Evolutionary conservation across 2,888 invertebrate species (phyloP), one percentile per base, ranked within the genome.

Genomic region (Petrolisthes cinctipes): DNA sequence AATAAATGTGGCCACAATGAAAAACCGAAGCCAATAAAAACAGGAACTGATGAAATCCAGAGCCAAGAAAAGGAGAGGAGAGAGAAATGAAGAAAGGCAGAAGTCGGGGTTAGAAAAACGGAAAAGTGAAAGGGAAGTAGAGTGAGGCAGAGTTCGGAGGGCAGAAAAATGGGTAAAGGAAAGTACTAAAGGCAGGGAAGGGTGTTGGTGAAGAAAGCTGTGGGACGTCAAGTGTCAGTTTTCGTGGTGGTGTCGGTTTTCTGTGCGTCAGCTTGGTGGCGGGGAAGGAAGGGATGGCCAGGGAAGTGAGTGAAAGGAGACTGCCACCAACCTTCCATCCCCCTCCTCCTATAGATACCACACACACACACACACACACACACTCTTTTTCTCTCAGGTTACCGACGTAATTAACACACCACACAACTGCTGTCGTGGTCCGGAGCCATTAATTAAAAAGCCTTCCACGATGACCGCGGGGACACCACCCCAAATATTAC

Each of bases 251-350:
- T 71, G 20, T 71, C 71, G 71, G 17, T 20, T 71, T 71, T 71
- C 71, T 17, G 6, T n/a, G 71, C 71, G 71, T 71, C 71, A 71
- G 71, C 71, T n/a, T 71, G 71, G 71, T 71, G 20, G 71, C 71
- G 56, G 17, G 81, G 57, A 61, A 14, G 37, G 37, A 66, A n/a
- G 57, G 57, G 7, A 17, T 23, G 81, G 14, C 61, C 11, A 37
- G 5, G 81, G 53, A 66, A 37, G 76, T 37, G 7, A 76, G 76
- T 37, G 76, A 71, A 20, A 71, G 71, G 37, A 37, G 37, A 37
- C 37, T 37, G 37, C 37, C 37, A 37, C 37, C 37, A 37, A 37
- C 37, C 37, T 37, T 37, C 37, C 37, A 37, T 37, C 37, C 37
- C 37, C 37, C 37, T 37, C 37, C 37, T 37, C 37, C 37, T 37